A percentile compares a stretch with the other conserved stretches of the same genome.
Evolutionary conservation across 2,113 vertebrate species (phyloP).

Genomic region (Charina bottae): DNA sequence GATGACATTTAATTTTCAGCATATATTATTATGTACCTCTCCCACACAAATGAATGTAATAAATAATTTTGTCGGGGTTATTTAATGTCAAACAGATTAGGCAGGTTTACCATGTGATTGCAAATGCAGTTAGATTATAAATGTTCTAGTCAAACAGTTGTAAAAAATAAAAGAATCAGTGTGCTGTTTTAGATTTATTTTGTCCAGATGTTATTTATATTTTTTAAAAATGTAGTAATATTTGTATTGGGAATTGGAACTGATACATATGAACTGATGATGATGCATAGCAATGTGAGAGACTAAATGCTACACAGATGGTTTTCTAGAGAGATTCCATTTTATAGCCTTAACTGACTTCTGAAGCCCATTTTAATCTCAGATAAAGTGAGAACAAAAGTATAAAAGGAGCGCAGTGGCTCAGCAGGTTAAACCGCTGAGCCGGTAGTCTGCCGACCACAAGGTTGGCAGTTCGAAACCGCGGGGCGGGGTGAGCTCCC

Average conservation of each 20-base stretch:
- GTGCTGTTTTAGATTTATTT: not conserved
- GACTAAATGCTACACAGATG: not conserved
- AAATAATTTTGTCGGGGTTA: not conserved
- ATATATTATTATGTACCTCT: not conserved
- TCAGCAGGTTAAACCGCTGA: too few relatives aligned
- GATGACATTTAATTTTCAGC: conserved; percentile 5
- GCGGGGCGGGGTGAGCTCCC: too few relatives aligned
- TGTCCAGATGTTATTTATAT: not conserved
- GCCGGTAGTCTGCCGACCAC: too few relatives aligned
- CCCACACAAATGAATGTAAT: not conserved
- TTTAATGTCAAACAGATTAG: conserved; percentile 3
- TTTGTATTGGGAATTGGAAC: not conserved
- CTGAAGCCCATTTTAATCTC: not conserved
- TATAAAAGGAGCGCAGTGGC: too few relatives aligned
- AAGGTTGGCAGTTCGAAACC: too few relatives aligned
- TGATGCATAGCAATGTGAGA: not conserved
- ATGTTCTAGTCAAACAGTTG: not conserved
- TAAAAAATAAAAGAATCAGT: not conserved
- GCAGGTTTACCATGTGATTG: not conserved
- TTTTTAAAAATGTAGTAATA: not conserved
- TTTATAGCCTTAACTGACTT: too few relatives aligned
- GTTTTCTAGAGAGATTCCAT: not conserved
- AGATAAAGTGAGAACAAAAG: not conserved
- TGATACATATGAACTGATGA: too few relatives aligned
- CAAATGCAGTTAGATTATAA: not conserved